phyloP scores from a whole-genome alignment of 2,888 invertebrate species.

The Argynnis bischoffii region DNA sequence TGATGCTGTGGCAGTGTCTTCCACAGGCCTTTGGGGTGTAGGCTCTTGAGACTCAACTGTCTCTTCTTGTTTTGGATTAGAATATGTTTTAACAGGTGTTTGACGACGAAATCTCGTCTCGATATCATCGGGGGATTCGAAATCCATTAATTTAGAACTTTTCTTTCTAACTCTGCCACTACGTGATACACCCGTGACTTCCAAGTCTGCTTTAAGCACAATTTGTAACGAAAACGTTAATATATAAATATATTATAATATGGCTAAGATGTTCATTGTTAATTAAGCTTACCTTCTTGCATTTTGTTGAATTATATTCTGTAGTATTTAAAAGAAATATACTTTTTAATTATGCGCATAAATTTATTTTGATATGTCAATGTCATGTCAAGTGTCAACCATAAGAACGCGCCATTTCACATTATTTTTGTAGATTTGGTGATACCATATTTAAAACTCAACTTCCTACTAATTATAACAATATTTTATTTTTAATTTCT shows the following conservation, averaged over 20 bases:
- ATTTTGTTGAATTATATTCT: constrained; percentile 13
- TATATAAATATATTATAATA: neutral
- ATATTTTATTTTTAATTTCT: neutral
- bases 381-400: constrained; percentile 9
- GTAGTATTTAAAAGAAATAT: constrained; percentile 1
- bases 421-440: constrained; percentile 1
- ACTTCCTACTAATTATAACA: constrained; percentile 3
- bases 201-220: constrained; percentile 80
- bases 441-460: neutral
- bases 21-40: constrained; percentile 50
- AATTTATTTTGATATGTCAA: neutral
- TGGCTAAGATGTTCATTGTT: neutral
- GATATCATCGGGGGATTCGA: constrained; percentile 94
- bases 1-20: constrained; percentile 65
- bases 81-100: constrained; percentile 62
- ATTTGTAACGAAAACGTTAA: neutral
- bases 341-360: neutral
- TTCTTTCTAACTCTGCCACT: constrained; percentile 96
- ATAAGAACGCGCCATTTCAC: neutral
- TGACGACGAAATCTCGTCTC: constrained; percentile 82
- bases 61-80: constrained; percentile 57
- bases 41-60: constrained; percentile 54
- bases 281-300: constrained; percentile 33
- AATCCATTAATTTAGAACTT: constrained; percentile 96
- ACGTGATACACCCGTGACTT: constrained; percentile 93